These are phyloP conservation scores for Oncorhynchus kisutch DNA, from an alignment of 2,113 vertebrate species.

Conservation along the genomic window DNA sequence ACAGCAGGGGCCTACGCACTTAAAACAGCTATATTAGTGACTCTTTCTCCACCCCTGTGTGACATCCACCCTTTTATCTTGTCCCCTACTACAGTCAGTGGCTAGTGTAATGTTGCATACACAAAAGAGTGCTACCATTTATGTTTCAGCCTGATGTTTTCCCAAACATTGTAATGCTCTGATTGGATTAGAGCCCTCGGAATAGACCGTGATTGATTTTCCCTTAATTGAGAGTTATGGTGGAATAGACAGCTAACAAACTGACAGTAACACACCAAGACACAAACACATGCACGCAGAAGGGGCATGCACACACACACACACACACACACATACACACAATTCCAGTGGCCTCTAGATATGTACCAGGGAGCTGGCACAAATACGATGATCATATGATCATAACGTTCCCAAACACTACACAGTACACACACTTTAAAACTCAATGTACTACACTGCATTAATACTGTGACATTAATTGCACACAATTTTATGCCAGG, in stretches of 20 bases:
- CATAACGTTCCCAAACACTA: no score
- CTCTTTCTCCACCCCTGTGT: background rate
- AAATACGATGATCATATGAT: no score
- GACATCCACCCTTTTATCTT: constrained; percentile 6
- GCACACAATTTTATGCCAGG: no score
- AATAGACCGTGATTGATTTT: constrained; percentile 34
- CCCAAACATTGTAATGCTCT: constrained; percentile 41
- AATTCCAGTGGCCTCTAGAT: no score
- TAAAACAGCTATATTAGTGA: background rate
- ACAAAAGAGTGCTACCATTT: constrained; percentile 32
- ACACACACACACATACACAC: no score
- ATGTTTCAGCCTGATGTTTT: constrained; percentile 38
- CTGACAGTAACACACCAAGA: background rate
- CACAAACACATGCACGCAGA: no score
- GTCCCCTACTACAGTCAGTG: constrained; percentile 36
- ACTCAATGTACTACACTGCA: no score
- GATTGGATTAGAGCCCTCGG: constrained; percentile 54
- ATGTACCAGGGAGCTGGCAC: no score
- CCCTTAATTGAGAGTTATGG: constrained; percentile 42
- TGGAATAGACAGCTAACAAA: constrained; percentile 14
- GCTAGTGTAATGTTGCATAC: constrained; percentile 4
- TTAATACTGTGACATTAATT: no score
- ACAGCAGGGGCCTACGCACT: no score
- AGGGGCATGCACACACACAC: no score
- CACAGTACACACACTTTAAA: no score